Base-by-base conservation (phyloP, 2,113 vertebrate species). In the Butorides virescens region DNA sequence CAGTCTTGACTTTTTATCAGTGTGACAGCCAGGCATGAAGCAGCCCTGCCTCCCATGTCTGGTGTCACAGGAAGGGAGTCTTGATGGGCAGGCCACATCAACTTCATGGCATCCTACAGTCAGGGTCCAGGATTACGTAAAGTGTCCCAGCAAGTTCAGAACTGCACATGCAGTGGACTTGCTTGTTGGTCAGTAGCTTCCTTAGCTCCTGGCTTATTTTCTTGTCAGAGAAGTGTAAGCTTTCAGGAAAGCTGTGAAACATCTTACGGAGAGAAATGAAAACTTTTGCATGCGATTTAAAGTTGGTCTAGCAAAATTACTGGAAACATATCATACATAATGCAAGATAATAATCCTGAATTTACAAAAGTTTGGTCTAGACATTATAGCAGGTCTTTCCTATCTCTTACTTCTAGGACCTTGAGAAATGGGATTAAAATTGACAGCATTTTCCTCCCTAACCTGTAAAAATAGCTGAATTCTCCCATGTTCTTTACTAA, bases 81-180 rank as follows among this genome's bases (percentile, higher is more conserved):
- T 21, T 0, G 0, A 46, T 53, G 34, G 25, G 6, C 65, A 59
- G 13, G 16, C 2, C 13, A 34, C 25, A 72, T 50, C 3, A 78
- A 21, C 7, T 20, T 21, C 29, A n/a, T 3, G 22, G 6, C 1
- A 1, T 32, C 61, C 47, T 42, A 12, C 23, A 70, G 14, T 15
- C 58, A 56, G 23, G 10, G 18, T 36, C 17, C 36, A 44, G 16
- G 5, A 36, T 4, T 14, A 52, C 26, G 6, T 50, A 13, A 91
- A 68, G 5, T 13, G 18, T 5, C 29, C 10, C 26, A 30, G 19
- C 7, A 73, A 76, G 11, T 49, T 92, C 61, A 80, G 53, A 80
- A 53, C 7, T 66, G 13, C n/a, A 52, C 19, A 44, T 76, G 49
- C 22, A 65, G 16, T 34, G 13, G 27, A 25, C 5, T 39, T 83